A percentile compares a stretch with the other conserved stretches of the same genome.
These are phyloP conservation scores for Neosilurus mollespiculum DNA, from an alignment of 2,797 vertebrate species.

Conservation along the genomic window DNA sequence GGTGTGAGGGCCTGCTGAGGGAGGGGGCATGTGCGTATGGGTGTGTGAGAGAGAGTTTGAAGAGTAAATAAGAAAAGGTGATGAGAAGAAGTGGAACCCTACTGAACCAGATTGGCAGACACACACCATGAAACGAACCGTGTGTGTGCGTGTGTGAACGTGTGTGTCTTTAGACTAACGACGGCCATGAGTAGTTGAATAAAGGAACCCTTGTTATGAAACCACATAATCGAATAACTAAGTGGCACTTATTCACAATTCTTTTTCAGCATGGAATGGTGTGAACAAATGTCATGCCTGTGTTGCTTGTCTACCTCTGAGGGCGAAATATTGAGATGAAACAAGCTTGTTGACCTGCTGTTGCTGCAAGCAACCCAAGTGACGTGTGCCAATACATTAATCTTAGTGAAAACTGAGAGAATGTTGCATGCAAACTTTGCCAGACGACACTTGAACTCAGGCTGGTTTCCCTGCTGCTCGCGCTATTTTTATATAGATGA, in stretches of 20 bases:
- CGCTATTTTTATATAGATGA: conserved; percentile 11
- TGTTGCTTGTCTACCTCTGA: conserved; percentile 1
- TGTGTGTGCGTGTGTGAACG: not conserved
- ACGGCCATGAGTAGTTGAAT: not conserved
- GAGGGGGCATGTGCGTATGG: too few species aligned
- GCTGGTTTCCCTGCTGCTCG: conserved; percentile 9
- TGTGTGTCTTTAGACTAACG: not conserved
- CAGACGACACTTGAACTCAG: not conserved
- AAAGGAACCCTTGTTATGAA: not conserved
- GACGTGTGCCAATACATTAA: not conserved
- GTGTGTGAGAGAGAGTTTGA: not conserved
- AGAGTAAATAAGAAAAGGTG: not conserved
- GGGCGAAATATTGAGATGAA: conserved; percentile 15
- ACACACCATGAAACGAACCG: not conserved
- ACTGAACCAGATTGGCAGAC: not conserved
- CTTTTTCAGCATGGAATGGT: not conserved
- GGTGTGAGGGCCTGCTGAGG: not conserved
- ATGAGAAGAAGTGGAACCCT: conserved; percentile 8
- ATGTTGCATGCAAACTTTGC: conserved; percentile 8
- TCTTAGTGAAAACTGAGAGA: conserved; percentile 16
- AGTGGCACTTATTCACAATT: not conserved
- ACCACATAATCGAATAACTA: not conserved
- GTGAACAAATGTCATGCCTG: not conserved
- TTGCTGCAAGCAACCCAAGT: conserved; percentile 4
- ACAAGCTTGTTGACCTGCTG: conserved; percentile 22